Evolutionary conservation across 2,888 invertebrate species (phyloP), one percentile per base, ranked within the genome.

Genomic region (Drosophila rellima): DNA sequence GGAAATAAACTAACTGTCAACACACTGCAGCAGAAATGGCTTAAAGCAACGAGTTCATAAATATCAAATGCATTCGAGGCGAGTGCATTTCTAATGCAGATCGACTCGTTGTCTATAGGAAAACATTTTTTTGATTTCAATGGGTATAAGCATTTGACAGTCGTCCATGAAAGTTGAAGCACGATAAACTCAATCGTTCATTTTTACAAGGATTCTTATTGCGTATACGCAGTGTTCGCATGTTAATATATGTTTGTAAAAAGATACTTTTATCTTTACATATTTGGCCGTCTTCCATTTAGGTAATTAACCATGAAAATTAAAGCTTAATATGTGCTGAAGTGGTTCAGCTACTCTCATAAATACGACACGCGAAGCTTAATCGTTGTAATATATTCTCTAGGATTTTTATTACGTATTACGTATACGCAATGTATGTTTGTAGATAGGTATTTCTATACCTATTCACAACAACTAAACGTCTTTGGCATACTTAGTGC

Each of bases 401-500:
- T 47, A 17, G 11, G 17, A 15, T 44, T 26, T 26, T 26, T 26
- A 26, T 26, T 26, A 29, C 42, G 17, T 10, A 31, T 23, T 48
- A 11, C 59, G 33, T 33, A 33, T 33, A 33, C 33, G 69, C 59
- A 59, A 35, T 35, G n/a, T 35, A 6, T 6, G 35, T n/a, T 35
- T 35, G 17, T 39, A 7, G 23, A 37, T 23, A 18, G 31, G 18
- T 42, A 54, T 54, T 33, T 51, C 47, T 37, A 48, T 48, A 35
- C n/a, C 37, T 56, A 54, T 74, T 56, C 57, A 50, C 63, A 52
- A 40, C 59, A 55, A 15, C 55, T 60, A 59, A 59, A 59, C 64
- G 52, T 51, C 75, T 70, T 74, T 70, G 44, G 51, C 39, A 60
- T 52, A 35, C 57, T 74, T 74, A 51, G 57, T 45, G 63, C 59